phyloP scores from a whole-genome alignment of 2,888 invertebrate species.

The Lochmaea capreae region DNA sequence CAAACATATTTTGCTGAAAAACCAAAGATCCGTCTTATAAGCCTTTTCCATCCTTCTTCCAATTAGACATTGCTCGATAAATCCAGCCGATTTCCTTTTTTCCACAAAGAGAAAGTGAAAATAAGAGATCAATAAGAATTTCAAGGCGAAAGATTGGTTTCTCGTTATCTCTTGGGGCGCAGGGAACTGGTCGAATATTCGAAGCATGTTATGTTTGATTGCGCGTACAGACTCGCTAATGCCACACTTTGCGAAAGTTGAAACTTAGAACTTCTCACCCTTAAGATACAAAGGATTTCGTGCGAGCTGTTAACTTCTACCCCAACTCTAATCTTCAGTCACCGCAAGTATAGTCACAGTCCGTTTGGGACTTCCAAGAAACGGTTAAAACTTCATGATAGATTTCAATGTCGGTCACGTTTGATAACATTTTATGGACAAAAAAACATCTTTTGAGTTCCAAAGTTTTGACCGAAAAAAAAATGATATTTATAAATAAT shows the following conservation, averaged over 20 bases:
- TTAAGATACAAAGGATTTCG: constrained; percentile 40
- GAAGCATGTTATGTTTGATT: constrained; percentile 50
- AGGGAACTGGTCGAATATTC: constrained; percentile 22
- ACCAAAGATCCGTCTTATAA: constrained; percentile 30
- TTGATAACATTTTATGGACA: neutral
- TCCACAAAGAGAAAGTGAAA: constrained; percentile 33
- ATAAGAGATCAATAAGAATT: constrained; percentile 33
- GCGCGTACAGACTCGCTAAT: constrained; percentile 49
- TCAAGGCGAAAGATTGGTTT: constrained; percentile 21
- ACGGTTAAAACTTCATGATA: constrained; percentile 7
- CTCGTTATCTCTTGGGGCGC: constrained; percentile 24
- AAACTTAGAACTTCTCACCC: constrained; percentile 37
- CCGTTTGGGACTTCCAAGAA: constrained; percentile 8
- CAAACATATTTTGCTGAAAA: constrained; percentile 35
- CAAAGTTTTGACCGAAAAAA: no score
- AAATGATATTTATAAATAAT: no score
- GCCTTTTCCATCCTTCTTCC: constrained; percentile 22
- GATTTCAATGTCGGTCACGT: constrained; percentile 5
- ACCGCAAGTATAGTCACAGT: constrained; percentile 42
- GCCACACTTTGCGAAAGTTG: constrained; percentile 41
- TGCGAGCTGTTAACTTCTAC: constrained; percentile 40
- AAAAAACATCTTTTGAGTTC: neutral
- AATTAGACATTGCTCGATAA: constrained; percentile 36
- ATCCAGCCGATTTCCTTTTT: constrained; percentile 31
- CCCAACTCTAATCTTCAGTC: constrained; percentile 47